Evolutionary conservation across 2,113 vertebrate species (phyloP).

Genomic region (Motacilla alba): DNA sequence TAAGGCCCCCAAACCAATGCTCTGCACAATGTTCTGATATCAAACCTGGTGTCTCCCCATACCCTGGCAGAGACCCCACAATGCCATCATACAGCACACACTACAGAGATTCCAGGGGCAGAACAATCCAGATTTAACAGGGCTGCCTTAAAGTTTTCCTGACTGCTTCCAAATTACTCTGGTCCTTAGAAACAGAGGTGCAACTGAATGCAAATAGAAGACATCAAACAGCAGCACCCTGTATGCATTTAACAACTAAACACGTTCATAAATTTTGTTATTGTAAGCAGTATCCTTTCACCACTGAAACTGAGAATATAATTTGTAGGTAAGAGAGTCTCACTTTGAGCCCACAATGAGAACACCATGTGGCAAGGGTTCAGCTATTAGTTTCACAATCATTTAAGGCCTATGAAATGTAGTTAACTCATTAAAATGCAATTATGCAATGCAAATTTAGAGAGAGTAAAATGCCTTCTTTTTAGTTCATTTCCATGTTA

Average conservation of each 20-base stretch:
- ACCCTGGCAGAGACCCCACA: neutral
- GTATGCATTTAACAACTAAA: neutral
- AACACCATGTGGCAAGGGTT: neutral
- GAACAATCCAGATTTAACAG: neutral
- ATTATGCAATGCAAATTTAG: constrained; percentile 22
- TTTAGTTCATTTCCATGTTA: constrained; percentile 12
- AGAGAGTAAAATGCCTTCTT: neutral
- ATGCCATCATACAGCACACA: neutral
- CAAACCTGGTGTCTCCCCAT: rapidly evolving
- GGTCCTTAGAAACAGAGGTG: neutral
- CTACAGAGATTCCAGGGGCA: neutral
- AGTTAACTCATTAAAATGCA: constrained; percentile 35
- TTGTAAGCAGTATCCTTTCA: neutral
- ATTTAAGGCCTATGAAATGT: neutral
- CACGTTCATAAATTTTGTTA: neutral
- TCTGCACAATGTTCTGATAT: neutral
- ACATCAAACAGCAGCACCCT: neutral
- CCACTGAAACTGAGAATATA: neutral
- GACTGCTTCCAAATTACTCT: neutral
- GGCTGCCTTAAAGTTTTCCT: neutral
- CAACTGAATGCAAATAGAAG: neutral
- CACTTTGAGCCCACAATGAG: neutral
- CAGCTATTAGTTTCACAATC: constrained; percentile 15
- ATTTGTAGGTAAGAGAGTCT: neutral
- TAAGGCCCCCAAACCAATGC: neutral